Base-by-base conservation (phyloP, 2,888 invertebrate genomes). In the Ephialtes manifestator region DNA sequence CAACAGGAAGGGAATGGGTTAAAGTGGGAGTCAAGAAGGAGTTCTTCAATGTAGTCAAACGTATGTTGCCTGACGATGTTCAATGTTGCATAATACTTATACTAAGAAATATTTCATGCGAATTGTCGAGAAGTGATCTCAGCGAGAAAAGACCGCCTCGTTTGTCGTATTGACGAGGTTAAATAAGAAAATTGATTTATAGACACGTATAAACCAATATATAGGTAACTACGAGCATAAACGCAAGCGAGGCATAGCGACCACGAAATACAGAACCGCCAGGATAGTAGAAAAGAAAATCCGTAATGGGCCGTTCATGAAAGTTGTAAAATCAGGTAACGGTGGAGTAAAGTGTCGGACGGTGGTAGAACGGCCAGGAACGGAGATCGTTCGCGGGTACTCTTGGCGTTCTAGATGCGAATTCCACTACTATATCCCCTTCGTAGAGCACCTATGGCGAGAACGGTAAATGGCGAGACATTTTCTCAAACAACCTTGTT, bases 401-500 rank as follows among this genome's bases (percentile, higher is more conserved):
- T 72, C 74, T 55, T 58, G 20, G 53, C 43, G 28, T 71, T 63
- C 46, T 46, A 53, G 43, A 53, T 53, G 60, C 63, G 51, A 72
- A 51, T 63, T 67, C 65, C 31, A 20, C 55, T 13, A 10, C 43
- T 35, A 48, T 35, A 31, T 5, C 18, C 48, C 31, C 18, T 18
- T 60, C 63, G 63, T 39, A n/a, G 63, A 63, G 35, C 39, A 10
- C 63, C n/a, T 24, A 46, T 51, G 35, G 39, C 51, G 51, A 18
- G 60, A 60, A 58, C 60, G 72, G 81, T 81, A 85, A 88, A 84
- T 85, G 86, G 81, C 83, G 81, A 46, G 85, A 84, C 86, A 83
- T 86, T 87, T 80, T 84, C 85, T 84, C 78, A 71, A 77, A 85
- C 89, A 88, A 88, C 86, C 79, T 79, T 76, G 85, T 88, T 88